Conservation (phyloP, 2,113 vertebrate genomes). For the Sturnus vulgaris region DNA sequence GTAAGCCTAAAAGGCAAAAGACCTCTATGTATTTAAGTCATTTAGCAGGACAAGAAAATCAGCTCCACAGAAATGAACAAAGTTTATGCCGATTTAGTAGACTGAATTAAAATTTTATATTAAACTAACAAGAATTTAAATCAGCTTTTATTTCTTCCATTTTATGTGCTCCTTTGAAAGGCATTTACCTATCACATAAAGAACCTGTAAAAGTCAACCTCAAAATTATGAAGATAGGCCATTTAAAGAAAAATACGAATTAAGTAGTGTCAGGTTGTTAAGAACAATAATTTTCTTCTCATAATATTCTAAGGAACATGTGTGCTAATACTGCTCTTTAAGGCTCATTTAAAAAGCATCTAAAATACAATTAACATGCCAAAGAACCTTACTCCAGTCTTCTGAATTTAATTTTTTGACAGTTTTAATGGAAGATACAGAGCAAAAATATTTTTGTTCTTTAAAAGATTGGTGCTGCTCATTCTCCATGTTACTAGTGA, state of each 20-base stretch:
- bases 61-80: slow-evolving; percentile 12
- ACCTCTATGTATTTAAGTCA: slow-evolving; percentile 27
- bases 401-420: not conserved
- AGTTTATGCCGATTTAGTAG: not conserved
- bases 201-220: slow-evolving; percentile 11
- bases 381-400: not conserved
- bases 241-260: slow-evolving; percentile 15
- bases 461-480: not conserved
- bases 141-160: not conserved
- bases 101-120: not conserved
- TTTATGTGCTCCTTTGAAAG: slow-evolving; percentile 30
- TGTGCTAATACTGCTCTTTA: not conserved
- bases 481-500: not conserved
- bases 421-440: not conserved
- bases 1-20: slow-evolving; percentile 87
- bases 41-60: slow-evolving; percentile 53
- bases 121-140: slow-evolving; percentile 45
- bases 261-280: not conserved
- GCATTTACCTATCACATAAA: slow-evolving; percentile 5
- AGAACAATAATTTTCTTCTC: not conserved
- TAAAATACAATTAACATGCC: not conserved
- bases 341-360: not conserved
- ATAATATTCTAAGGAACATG: not conserved
- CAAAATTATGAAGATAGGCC: not conserved
- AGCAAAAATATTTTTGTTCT: not conserved